These are phyloP conservation scores for Melanargia galathea DNA, from an alignment of 2,888 invertebrate genomes.

Conservation along the genomic window DNA sequence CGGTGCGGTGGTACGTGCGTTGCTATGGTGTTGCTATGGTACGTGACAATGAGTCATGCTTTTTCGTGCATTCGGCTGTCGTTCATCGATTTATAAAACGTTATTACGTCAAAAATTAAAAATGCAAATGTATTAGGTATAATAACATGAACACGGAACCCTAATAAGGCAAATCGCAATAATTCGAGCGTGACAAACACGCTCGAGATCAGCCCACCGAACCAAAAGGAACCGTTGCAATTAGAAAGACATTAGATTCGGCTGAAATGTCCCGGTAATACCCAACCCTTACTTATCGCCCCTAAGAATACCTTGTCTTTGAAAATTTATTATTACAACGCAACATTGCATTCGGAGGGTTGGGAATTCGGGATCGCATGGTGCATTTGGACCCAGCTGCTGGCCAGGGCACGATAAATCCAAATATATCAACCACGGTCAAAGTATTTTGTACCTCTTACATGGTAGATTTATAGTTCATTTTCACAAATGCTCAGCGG, in stretches of 20 bases:
- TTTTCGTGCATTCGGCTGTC: too few species aligned
- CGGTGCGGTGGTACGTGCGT: too few species aligned
- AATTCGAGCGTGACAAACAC: constrained; percentile 30
- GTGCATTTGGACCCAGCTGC: constrained; percentile 74
- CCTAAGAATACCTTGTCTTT: constrained; percentile 71
- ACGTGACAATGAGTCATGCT: too few species aligned
- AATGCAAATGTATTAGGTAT: background rate
- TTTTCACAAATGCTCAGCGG: constrained; percentile 38
- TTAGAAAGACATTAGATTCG: constrained; percentile 47
- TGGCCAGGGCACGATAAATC: constrained; percentile 37
- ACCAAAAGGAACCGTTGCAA: constrained; percentile 44
- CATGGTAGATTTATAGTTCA: constrained; percentile 40
- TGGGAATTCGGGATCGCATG: constrained; percentile 59
- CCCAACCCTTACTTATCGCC: constrained; percentile 64
- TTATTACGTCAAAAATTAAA: background rate
- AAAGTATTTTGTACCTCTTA: constrained; percentile 44
- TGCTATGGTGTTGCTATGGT: too few species aligned
- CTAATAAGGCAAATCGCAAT: constrained; percentile 18
- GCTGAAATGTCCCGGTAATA: constrained; percentile 62
- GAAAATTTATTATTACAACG: constrained; percentile 78
- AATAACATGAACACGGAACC: background rate
- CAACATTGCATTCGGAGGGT: constrained; percentile 72
- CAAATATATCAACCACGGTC: constrained; percentile 4
- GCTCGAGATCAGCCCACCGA: constrained; percentile 39
- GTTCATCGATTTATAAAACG: too few species aligned